A percentile compares a stretch with the other conserved stretches of the same genome.
These are phyloP conservation scores for Buathra laborator DNA, from an alignment of 2,888 invertebrate genomes.

Conservation along the genomic window DNA sequence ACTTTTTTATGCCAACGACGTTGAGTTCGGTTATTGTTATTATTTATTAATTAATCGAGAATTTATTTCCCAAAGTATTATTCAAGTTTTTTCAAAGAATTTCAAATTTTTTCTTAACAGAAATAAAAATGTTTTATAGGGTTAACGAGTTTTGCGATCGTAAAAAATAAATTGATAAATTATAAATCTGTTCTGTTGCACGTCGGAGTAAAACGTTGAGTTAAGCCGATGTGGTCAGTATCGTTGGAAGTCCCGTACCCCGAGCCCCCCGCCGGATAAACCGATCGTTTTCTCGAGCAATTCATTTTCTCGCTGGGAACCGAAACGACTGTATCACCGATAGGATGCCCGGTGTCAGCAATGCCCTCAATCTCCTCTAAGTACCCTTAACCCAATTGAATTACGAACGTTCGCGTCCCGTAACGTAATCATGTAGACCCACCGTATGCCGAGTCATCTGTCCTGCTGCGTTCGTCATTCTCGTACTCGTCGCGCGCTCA, in stretches of 20 bases:
- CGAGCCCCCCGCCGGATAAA: not conserved
- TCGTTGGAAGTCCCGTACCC: not conserved
- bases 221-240: not conserved
- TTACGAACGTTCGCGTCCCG: constrained; percentile 73
- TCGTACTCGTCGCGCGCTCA: constrained; percentile 24
- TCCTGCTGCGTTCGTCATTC: constrained; percentile 42
- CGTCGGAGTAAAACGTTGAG: not conserved
- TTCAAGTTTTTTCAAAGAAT: too few relatives aligned
- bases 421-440: constrained; percentile 55
- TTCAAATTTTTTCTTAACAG: too few relatives aligned
- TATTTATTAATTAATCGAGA: too few relatives aligned
- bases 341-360: constrained; percentile 78
- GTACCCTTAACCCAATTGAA: constrained; percentile 84
- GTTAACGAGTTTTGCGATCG: not conserved
- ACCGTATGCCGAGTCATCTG: constrained; percentile 34
- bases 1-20: too few relatives aligned
- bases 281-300: constrained; percentile 10
- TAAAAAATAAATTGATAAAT: not conserved
- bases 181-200: not conserved
- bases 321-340: constrained; percentile 44
- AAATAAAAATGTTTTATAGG: not conserved
- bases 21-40: too few relatives aligned
- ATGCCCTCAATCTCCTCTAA: constrained; percentile 83
- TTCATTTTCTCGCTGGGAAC: constrained; percentile 12
- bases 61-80: too few relatives aligned